Conservation (phyloP, 2,888 invertebrate genomes). For the Acanthosepion esculentum region DNA sequence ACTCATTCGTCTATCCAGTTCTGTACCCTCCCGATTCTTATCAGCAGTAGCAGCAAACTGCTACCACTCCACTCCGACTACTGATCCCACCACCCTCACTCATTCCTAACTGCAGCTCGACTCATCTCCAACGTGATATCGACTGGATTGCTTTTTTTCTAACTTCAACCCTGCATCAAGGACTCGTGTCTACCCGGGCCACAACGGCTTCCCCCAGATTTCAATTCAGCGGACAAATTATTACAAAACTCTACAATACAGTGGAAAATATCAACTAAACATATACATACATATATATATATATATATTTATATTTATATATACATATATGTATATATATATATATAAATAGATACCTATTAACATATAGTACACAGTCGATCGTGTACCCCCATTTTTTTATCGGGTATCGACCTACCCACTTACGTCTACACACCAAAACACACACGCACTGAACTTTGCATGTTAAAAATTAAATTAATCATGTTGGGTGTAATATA, state of each 20-base stretch:
- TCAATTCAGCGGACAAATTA: conserved; percentile 46
- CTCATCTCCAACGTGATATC: background rate
- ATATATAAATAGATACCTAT: background rate
- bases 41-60: background rate
- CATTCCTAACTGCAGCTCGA: background rate
- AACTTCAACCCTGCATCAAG: background rate
- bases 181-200: background rate
- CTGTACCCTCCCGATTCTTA: background rate
- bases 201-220: too few species aligned
- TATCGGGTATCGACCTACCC: background rate
- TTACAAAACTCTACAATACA: too few species aligned
- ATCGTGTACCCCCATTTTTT: background rate
- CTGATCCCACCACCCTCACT: background rate
- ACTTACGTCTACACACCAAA: too few species aligned
- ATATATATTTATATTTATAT: background rate
- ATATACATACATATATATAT: background rate
- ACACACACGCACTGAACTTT: background rate
- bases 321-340: background rate
- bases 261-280: too few species aligned
- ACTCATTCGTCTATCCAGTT: background rate
- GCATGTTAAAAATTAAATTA: background rate
- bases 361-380: background rate
- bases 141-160: background rate
- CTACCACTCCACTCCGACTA: background rate
- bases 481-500: background rate